Base-by-base conservation (phyloP, 2,113 vertebrate species). In the Protobothrops flavoviridis region DNA sequence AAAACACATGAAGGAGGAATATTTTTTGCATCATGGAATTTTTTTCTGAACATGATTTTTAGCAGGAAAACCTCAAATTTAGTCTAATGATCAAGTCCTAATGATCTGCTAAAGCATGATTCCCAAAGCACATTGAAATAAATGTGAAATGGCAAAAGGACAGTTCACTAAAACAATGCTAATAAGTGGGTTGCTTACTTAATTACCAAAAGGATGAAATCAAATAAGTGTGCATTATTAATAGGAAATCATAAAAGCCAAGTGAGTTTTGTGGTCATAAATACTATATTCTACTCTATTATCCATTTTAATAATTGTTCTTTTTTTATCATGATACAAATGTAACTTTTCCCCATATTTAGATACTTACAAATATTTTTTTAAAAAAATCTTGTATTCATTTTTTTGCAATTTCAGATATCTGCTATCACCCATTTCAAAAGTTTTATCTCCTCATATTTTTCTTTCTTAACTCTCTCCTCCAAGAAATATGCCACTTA, bases 81-180 rank as follows among this genome's bases (percentile, higher is more conserved):
- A 94, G 55, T 94, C 94, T 94, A 94, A 95, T 91, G 93, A 93
- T 86, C 81, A n/a, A 12, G 5, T 69, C 29, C 93, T 94, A 94
- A 95, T 92, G 92, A 94, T 86, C 86, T 7, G 56, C 90, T 64
- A 93, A 94, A 6, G 91, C 24, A 96, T 93, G 94, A 93, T 96
- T 92, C 87, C 87, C 93, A 88, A 59, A 92, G 43, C 90, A 94
- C 24, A 50, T 21, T 52, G 45, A 50, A 69, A 74, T 94, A 92
- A 95, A 91, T 94, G 39, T 87, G 0, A 23, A 85, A 91, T 93
- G 91, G 64, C 86, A 92, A 94, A 93, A 81, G 43, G 91, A 91
- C 92, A 94, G 90, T 96, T 97, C 95, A 90, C 53, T 64, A 92
- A 23, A 92, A 87, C 89, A 93, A 53, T 69, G 91, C 29, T 48